These are phyloP conservation scores for Poecilia picta DNA, from an alignment of 2,797 vertebrate species.

Conservation along the genomic window DNA sequence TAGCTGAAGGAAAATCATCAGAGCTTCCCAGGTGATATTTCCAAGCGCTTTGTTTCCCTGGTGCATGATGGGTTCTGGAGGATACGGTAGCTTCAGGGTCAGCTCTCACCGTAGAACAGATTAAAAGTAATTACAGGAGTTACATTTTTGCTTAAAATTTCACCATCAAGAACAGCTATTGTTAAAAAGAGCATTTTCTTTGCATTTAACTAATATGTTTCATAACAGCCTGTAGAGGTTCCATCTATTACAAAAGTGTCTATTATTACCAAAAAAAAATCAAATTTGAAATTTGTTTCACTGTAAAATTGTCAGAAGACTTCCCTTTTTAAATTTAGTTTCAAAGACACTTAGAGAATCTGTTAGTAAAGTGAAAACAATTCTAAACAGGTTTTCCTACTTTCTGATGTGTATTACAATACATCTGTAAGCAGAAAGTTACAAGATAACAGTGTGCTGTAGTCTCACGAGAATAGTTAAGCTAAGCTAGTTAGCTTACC, in stretches of 20 bases:
- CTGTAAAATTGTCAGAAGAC: not conserved
- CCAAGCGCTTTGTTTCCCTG: not conserved
- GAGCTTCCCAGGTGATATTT: constrained; percentile 1
- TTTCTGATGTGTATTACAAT: too few species aligned
- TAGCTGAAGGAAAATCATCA: not conserved
- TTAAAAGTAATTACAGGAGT: not conserved
- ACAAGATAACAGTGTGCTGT: too few species aligned
- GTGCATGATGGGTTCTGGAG: not conserved
- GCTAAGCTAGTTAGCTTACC: too few species aligned
- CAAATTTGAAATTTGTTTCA: not conserved
- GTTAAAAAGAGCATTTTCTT: not conserved
- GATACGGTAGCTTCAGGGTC: not conserved
- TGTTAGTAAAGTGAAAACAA: not conserved
- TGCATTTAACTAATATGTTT: not conserved
- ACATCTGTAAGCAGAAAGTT: too few species aligned
- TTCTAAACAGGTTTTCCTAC: not conserved
- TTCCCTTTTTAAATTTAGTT: not conserved
- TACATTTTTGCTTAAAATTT: not conserved
- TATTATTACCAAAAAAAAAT: not conserved
- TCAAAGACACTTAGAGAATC: not conserved
- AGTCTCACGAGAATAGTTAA: too few species aligned
- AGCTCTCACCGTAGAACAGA: not conserved
- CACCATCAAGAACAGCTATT: too few species aligned
- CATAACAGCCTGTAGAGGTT: not conserved
- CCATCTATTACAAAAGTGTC: not conserved